Percentiles rank a stretch among this genome's conserved stretches.
These are phyloP conservation scores for Simalia tracyae DNA, from an alignment of 2,797 vertebrate species.

Conservation along the genomic window DNA sequence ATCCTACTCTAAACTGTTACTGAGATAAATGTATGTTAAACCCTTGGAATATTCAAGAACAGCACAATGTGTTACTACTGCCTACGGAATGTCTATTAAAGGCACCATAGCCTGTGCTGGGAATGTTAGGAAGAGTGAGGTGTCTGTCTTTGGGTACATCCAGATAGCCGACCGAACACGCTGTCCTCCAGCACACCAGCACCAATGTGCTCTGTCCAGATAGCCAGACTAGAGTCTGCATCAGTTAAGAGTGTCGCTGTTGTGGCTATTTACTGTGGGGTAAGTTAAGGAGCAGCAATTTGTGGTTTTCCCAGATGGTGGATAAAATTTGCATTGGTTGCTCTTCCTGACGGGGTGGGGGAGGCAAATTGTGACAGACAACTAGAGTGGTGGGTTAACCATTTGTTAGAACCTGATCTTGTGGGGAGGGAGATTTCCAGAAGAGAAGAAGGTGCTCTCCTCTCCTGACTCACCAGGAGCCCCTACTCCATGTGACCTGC, in stretches of 20 bases:
- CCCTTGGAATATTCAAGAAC: not conserved
- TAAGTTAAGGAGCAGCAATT: no score
- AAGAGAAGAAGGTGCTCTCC: not conserved
- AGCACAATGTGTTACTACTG: not conserved
- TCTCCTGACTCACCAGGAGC: not conserved
- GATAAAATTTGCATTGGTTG: not conserved
- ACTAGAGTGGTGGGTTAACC: not conserved
- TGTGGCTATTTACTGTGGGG: no score
- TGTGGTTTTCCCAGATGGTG: no score
- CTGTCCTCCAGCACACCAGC: no score
- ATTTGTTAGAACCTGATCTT: not conserved
- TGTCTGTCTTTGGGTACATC: not conserved
- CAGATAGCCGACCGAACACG: no score
- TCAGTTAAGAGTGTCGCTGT: no score
- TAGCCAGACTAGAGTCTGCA: no score
- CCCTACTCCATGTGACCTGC: not conserved
- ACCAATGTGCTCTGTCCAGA: no score
- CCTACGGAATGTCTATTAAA: not conserved
- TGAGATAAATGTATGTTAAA: not conserved
- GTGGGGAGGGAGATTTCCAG: not conserved
- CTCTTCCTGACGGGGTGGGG: not conserved
- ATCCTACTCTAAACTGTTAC: not conserved
- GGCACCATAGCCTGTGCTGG: not conserved
- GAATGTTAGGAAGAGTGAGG: not conserved
- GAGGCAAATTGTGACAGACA: not conserved